phyloP scores from a whole-genome alignment of 2,113 vertebrate species.

The Athene cunicularia region DNA sequence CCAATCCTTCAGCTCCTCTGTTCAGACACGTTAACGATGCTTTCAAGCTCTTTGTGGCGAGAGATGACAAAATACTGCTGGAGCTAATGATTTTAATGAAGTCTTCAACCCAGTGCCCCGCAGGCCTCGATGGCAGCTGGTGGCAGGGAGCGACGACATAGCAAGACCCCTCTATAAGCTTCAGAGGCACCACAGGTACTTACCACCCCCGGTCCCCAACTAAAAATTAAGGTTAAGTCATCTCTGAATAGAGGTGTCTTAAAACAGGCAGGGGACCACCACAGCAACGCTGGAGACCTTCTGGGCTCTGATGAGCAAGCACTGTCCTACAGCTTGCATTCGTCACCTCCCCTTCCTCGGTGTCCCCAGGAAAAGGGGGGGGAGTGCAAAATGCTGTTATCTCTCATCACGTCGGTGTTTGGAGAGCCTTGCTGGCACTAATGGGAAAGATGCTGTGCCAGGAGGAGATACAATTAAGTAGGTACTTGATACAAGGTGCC shows the following conservation, averaged over 20 bases:
- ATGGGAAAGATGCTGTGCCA: not conserved
- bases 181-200: not conserved
- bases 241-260: not conserved
- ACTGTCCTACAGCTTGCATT: not conserved
- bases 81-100: not conserved
- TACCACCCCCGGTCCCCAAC: not conserved
- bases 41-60: not conserved
- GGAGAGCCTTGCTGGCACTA: not conserved
- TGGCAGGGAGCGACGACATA: not conserved
- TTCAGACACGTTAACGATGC: not conserved
- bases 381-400: not conserved
- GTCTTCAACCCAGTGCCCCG: not conserved
- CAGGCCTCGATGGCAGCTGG: not conserved
- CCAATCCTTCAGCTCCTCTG: not conserved
- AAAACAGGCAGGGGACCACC: not conserved
- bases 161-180: not conserved
- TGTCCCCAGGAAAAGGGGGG: not conserved
- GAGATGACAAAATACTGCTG: not conserved
- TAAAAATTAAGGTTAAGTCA: not conserved
- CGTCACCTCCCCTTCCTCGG: not conserved
- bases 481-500: not conserved
- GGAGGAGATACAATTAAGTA: not conserved
- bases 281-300: not conserved
- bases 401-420: not conserved
- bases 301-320: not conserved